phyloP scores from a whole-genome alignment of 2,113 vertebrate genomes.

The Austrofundulus limnaeus region DNA sequence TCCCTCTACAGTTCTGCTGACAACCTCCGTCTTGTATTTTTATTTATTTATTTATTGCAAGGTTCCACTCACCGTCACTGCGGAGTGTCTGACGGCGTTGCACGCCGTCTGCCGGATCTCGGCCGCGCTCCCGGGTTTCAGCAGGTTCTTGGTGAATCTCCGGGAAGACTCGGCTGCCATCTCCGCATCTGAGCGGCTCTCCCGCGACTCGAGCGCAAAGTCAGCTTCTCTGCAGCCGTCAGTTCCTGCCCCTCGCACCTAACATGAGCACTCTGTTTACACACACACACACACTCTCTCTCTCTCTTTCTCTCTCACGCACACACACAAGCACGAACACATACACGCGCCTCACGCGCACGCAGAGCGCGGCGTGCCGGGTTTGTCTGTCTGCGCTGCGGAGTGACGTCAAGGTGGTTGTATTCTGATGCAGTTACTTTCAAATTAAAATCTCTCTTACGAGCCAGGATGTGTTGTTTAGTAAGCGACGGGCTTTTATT shows the following conservation, averaged over 20 bases:
- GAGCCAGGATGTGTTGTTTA: rapidly evolving
- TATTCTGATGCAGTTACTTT: constrained; percentile 12
- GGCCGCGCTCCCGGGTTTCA: constrained; percentile 87
- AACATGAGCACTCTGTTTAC: constrained; percentile 62
- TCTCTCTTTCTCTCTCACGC: no score
- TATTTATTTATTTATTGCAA: constrained; percentile 8
- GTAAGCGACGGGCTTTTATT: constrained; percentile 30
- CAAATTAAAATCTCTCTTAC: constrained; percentile 27
- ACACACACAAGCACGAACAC: not conserved
- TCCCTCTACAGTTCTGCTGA: no score
- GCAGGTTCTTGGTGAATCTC: constrained; percentile 92
- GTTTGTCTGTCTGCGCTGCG: constrained; percentile 22
- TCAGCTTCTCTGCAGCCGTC: constrained; percentile 24
- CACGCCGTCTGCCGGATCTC: constrained; percentile 87
- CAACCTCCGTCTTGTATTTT: constrained; percentile 49
- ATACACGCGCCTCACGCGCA: constrained; percentile 14
- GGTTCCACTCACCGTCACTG: constrained; percentile 74
- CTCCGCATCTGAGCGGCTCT: constrained; percentile 75
- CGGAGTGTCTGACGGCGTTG: constrained; percentile 76
- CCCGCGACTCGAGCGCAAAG: constrained; percentile 25
- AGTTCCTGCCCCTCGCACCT: constrained; percentile 39
- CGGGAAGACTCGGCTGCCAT: constrained; percentile 84
- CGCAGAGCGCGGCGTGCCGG: constrained; percentile 21
- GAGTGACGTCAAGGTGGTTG: not conserved
- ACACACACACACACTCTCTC: constrained; percentile 42